Base-by-base conservation (phyloP, 2,888 invertebrate species). In the Stenolophus ochropezus region DNA sequence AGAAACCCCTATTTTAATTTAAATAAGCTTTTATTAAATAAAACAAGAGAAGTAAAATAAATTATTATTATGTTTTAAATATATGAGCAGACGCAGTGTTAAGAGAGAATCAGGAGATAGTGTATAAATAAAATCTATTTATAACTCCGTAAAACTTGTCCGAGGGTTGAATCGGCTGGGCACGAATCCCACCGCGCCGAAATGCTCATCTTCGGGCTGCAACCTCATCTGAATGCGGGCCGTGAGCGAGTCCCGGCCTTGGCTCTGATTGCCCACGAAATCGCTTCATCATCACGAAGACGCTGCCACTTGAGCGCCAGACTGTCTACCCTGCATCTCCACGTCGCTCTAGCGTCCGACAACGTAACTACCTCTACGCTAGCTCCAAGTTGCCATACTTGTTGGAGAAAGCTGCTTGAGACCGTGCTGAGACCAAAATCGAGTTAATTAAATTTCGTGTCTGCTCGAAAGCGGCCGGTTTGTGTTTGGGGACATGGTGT, bases 251-350 rank as follows among this genome's bases (percentile, higher is more conserved):
- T 27, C 47, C 65, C 65, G 78, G 51, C 78, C 78, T 78, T 78
- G 78, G 78, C 49, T 78, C 65, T 78, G 78, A 78, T 78, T 78
- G 78, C 78, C 78, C 78, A 78, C 78, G 78, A 78, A 78, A 78
- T 78, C 78, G 78, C 78, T 78, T 78, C 65, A 78, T 78, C 78
- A 78, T 78, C 65, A 61, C 56, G 56, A 20, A 76, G 61, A 61
- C 61, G 61, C 23, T 61, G 61, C 61, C 61, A 61, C 61, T 61
- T 25, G 25, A 21, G 14, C 8, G 23, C 61, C 61, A 11, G 61
- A 61, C 5, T 61, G 23, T 23, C 23, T 14, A 61, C 6, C 21
- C 0, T n/a, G 25, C 27, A 20, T 14, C 0, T 23, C 6, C n/a
- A 61, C 61, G 2, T 14, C 11, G 18, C 11, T 11, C 73, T 49